Percentiles rank a stretch among this genome's conserved stretches.
phyloP scores from a whole-genome alignment of 2,113 vertebrate species.

The Micronisus gabar region DNA sequence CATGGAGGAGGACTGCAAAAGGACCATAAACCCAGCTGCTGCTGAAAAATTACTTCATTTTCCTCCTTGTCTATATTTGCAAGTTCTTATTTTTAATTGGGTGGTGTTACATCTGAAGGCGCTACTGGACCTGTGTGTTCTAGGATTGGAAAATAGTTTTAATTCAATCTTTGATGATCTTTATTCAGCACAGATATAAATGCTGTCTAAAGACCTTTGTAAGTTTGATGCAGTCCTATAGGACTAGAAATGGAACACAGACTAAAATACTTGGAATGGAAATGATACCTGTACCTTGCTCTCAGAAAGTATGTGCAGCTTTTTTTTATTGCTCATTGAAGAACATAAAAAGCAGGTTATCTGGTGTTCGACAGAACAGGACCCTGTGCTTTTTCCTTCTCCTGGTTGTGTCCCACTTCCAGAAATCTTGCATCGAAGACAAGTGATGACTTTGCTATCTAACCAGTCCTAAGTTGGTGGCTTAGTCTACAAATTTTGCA shows the following conservation, averaged over 20 bases:
- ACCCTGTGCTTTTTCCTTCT: neutral
- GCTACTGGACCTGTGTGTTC: neutral
- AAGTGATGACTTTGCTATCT: neutral
- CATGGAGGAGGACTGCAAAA: neutral
- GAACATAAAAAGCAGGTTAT: neutral
- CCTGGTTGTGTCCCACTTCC: neutral
- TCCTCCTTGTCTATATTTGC: neutral
- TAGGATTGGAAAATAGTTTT: neutral
- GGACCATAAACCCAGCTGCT: neutral
- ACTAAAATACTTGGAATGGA: neutral
- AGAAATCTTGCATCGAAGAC: neutral
- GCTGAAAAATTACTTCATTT: neutral
- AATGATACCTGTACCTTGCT: neutral
- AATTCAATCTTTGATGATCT: neutral
- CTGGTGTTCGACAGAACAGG: neutral
- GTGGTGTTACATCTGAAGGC: neutral
- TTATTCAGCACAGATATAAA: neutral
- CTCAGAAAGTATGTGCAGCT: neutral
- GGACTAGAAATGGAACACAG: neutral
- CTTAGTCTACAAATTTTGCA: neutral
- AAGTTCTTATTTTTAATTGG: neutral
- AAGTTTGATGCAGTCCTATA: neutral
- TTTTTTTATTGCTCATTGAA: neutral
- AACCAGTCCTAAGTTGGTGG: neutral
- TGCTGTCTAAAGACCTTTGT: neutral